A percentile compares a stretch with the other conserved stretches of the same genome.
Evolutionary conservation across 2,113 vertebrate genomes (phyloP).

Genomic region (Neogale vison): DNA sequence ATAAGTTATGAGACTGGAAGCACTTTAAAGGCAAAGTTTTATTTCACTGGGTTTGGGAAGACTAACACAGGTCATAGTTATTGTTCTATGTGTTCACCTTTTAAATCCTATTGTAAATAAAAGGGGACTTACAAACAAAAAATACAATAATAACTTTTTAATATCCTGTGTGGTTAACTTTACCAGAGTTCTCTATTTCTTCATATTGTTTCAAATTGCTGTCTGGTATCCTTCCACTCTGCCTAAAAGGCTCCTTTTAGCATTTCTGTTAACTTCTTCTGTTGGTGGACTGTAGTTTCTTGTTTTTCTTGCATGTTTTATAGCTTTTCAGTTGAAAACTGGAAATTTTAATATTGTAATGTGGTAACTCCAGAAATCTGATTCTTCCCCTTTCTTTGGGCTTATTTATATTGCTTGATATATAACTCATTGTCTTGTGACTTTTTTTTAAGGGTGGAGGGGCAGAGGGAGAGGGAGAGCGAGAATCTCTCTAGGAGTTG

Average conservation of each 20-base stretch:
- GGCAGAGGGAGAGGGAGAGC: not conserved
- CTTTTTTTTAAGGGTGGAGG: not conserved
- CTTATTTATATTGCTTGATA: not conserved
- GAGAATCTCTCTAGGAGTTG: not conserved
- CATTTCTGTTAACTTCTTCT: not conserved
- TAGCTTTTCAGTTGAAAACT: not conserved
- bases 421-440: not conserved
- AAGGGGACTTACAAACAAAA: not conserved
- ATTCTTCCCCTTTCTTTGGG: not conserved
- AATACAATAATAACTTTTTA: not conserved
- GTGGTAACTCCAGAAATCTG: not conserved
- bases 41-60: no score
- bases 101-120: slow-evolving; percentile 4
- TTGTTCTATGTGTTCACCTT: not conserved
- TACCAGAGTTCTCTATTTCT: not conserved
- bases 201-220: not conserved
- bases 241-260: not conserved
- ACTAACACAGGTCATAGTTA: not conserved
- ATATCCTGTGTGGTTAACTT: not conserved
- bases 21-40: no score
- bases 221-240: not conserved
- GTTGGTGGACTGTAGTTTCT: not conserved
- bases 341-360: not conserved
- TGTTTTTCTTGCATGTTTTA: not conserved
- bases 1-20: no score